phyloP scores from a whole-genome alignment of 2,888 invertebrate species.

The Pseudococcus longispinus region DNA sequence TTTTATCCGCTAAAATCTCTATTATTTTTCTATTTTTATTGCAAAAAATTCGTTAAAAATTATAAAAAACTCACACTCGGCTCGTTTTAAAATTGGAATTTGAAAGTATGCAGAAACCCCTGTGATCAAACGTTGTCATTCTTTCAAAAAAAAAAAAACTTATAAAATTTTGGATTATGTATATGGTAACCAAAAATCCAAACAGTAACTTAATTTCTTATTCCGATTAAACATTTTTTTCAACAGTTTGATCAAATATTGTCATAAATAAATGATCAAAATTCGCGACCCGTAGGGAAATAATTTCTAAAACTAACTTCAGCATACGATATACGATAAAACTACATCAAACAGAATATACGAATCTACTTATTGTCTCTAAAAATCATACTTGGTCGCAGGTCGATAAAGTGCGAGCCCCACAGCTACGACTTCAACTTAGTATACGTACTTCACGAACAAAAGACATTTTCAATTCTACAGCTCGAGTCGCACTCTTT shows the following conservation, averaged over 20 bases:
- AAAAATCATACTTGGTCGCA: not conserved
- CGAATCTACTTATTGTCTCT: not conserved
- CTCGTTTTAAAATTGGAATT: too few species aligned
- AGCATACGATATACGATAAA: not conserved
- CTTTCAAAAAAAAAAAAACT: too few species aligned
- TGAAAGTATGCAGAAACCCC: too few species aligned
- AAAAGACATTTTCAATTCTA: conserved; percentile 5
- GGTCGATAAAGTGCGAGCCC: not conserved
- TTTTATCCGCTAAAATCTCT: too few species aligned
- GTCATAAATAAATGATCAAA: not conserved
- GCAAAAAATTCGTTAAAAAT: too few species aligned
- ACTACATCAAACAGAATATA: not conserved
- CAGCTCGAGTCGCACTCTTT: not conserved
- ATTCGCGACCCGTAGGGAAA: not conserved
- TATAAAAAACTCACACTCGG: too few species aligned
- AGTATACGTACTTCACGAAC: not conserved
- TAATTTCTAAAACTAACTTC: not conserved
- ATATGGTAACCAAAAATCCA: too few species aligned
- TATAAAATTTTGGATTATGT: too few species aligned
- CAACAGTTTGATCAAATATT: not conserved
- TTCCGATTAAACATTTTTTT: too few species aligned
- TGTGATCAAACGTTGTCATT: too few species aligned
- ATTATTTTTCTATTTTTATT: too few species aligned
- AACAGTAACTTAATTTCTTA: too few species aligned
- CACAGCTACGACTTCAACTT: not conserved